Conservation (phyloP, 2,797 vertebrate genomes). For the Scleropages formosus region DNA sequence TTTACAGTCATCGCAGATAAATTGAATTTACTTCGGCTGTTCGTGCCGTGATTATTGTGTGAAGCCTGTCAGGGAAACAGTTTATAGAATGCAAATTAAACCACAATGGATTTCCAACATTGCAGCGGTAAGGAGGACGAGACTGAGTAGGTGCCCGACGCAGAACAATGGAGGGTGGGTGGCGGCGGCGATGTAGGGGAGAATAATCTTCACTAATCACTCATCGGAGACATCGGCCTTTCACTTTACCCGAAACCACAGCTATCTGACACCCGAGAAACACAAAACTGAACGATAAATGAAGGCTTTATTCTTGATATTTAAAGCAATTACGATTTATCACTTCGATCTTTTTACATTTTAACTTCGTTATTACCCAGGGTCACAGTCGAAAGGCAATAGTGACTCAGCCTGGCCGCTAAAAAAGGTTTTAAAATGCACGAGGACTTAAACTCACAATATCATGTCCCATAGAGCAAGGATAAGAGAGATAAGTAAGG, state of each 20-base stretch:
- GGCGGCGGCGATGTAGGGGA: conserved; percentile 47
- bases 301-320: conserved; percentile 42
- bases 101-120: conserved; percentile 55
- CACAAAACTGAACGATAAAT: conserved; percentile 49
- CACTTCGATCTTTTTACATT: too few species aligned
- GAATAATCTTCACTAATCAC: conserved; percentile 74
- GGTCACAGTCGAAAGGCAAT: too few species aligned
- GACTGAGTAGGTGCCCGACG: conserved; percentile 34
- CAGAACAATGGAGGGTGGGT: conserved; percentile 43
- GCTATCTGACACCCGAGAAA: conserved; percentile 52
- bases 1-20: too few species aligned
- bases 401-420: too few species aligned
- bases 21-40: too few species aligned
- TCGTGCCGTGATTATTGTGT: too few species aligned
- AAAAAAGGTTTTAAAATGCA: neutral
- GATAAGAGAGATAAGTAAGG: neutral
- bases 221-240: conserved; percentile 56
- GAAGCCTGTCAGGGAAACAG: too few species aligned
- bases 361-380: too few species aligned
- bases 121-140: conserved; percentile 37
- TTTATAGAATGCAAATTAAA: too few species aligned
- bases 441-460: neutral
- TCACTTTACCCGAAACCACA: conserved; percentile 61
- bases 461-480: neutral
- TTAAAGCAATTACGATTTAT: too few species aligned